phyloP scores from a whole-genome alignment of 2,888 invertebrate genomes.

The Lasius fuliginosus region DNA sequence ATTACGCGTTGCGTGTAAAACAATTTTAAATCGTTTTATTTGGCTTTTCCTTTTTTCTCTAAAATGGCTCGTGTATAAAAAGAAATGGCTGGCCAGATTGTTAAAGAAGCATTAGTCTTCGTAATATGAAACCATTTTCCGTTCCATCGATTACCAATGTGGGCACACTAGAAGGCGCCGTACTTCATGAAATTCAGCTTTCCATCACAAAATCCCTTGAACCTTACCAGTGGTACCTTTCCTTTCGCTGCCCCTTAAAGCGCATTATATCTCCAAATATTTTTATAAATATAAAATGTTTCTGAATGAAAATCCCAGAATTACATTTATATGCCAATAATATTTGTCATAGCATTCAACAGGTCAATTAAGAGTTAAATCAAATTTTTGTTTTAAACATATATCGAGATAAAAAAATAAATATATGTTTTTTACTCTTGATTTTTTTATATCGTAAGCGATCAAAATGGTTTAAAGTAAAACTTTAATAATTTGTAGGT shows the following conservation, averaged over 20 bases:
- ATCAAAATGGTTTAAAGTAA: background rate
- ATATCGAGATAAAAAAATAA: background rate
- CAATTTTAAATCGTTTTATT: background rate
- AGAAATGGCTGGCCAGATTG: slow-evolving; percentile 3
- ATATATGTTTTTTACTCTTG: background rate
- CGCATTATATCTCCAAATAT: background rate
- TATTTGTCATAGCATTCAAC: background rate
- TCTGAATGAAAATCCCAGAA: background rate
- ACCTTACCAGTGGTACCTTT: slow-evolving; percentile 7
- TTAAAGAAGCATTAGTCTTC: slow-evolving; percentile 36
- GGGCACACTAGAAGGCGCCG: slow-evolving; percentile 6
- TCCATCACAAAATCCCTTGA: slow-evolving; percentile 41
- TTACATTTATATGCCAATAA: background rate
- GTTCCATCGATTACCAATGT: slow-evolving; percentile 48
- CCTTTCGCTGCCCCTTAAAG: background rate
- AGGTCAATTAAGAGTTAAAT: slow-evolving; percentile 4
- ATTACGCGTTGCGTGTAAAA: slow-evolving; percentile 11
- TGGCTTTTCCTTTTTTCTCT: background rate
- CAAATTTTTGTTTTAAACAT: background rate
- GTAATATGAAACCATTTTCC: slow-evolving; percentile 40
- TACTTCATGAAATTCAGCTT: slow-evolving; percentile 43
- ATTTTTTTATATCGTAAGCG: background rate
- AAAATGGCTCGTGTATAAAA: background rate
- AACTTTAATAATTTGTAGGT: background rate
- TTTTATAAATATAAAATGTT: slow-evolving; percentile 10